Base-by-base conservation (phyloP, 2,113 vertebrate species). In the Corapipo altera region DNA sequence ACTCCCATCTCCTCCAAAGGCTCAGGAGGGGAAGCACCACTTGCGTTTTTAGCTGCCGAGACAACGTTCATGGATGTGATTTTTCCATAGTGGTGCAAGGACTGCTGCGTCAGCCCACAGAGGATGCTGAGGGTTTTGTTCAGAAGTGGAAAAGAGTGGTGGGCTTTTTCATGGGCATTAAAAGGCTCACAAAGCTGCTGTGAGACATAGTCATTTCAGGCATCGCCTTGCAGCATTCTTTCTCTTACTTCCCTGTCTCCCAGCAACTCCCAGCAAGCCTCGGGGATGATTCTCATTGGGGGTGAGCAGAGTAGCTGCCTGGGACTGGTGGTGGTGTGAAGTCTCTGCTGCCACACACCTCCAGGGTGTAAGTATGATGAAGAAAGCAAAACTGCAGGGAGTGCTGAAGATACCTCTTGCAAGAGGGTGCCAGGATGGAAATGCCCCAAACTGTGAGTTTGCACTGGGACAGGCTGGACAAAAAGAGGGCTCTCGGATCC, bases 71-170 rank as follows among this genome's bases (percentile, higher is more conserved):
- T 37, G 23, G 23, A 22, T 14, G 33, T 55, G 15, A 18, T 66
- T 76, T 91, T 94, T 86, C n/a, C 4, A 0, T 21, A 32, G 54
- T 11, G 0, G 28, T 15, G 3, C 2, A 1, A 33, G 44, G 44
- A 8, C 32, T 86, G 72, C 76, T 32, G 15, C 3, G 1, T 33
- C 0, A 0, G 15, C 35, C 48, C 3, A 1, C 0, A 0, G 21
- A 51, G 55, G 44, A 46, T 35, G 66, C 37, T 24, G 30, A 83
- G 28, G 35, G 32, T 37, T 81, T 91, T 92, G 49, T 84, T 52
- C 48, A 62, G 71, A 72, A 52, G 15, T 44, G 26, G 61, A 66
- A 67, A 91, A 49, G 37, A 55, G 26, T 2, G 0, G 11, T 57
- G 35, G 69, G 37, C 33, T 88, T 91, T 79, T 57, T 43, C n/a